Evolutionary conservation across 1,140 invertebrate genomes (phyloP).

Genomic region (Cherax quadricarinatus): DNA sequence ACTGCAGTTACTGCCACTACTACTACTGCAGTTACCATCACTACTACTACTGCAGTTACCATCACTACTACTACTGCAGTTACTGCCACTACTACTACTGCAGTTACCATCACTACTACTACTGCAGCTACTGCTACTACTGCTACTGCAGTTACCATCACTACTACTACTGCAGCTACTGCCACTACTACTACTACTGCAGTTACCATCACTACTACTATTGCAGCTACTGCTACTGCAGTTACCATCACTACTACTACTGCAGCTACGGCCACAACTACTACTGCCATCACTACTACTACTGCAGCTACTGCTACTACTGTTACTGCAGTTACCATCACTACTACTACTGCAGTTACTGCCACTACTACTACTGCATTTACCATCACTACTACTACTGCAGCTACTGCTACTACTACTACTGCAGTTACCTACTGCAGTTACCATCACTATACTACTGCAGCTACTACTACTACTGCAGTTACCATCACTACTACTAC

Average conservation of each 20-base stretch:
- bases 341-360: too few species aligned
- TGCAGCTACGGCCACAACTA: too few species aligned
- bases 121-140: conserved; percentile 4
- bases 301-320: too few species aligned
- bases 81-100: too few species aligned
- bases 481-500: conserved; percentile 27
- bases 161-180: neutral
- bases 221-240: neutral
- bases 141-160: too few species aligned
- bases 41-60: neutral
- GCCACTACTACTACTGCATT: too few species aligned
- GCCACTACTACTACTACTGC: neutral
- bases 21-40: neutral
- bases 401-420: neutral
- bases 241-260: neutral
- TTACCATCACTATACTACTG: neutral
- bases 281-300: too few species aligned
- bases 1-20: too few species aligned
- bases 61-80: too few species aligned
- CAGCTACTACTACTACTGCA: conserved; percentile 3
- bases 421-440: neutral
- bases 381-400: neutral
- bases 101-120: too few species aligned
- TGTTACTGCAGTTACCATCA: too few species aligned
- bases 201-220: neutral